Base-by-base conservation (phyloP, 1,140 invertebrate species). In the Neelides sp. region DNA sequence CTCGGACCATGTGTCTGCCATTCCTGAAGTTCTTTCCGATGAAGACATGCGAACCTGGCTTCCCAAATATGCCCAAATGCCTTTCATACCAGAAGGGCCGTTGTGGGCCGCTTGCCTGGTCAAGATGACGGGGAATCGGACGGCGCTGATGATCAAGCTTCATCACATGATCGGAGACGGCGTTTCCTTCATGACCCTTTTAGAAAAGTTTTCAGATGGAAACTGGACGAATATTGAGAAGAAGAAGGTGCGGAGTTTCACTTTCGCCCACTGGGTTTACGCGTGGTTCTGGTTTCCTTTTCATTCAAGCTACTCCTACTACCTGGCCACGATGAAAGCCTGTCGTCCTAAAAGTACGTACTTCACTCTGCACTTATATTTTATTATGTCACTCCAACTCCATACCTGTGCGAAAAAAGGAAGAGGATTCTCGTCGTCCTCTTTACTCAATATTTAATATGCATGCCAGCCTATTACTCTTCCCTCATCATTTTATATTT, bases 241-340 rank as follows among this genome's bases (percentile, higher is more conserved):
- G 7, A 32, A 52, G 27, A 45, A 42, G 0, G 42, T 41, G 0
- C 30, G 30, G 20, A 34, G 47, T 13, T 54, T 57, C 27, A 50
- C 48, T n/a, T 46, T 41, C 45, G 35, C 49, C 2, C 55, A 61
- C 41, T 61, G 55, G 59, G 41, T 48, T 20, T 61, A 57, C 19
- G 59, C 59, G 4, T 61, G 59, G 59, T 61, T 50, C 30, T 55
- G 35, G 28, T 61, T 61, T 42, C 59, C 59, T 2, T 61, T 55
- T 55, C 55, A 55, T 19, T 50, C 59, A 17, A 36, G 57, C 3
- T 57, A 61, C 45, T 39, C 59, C n/a, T 61, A 50, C 32, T 37
- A 55, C 27, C 39, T 57, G 19, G 59, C 59, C 4, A 44, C 17
- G 8, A 37, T 55, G 30, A 61, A 61, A 48, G 59, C 52, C 13